Base-by-base conservation (phyloP, 1,140 invertebrate genomes). In the Drosophila sturtevanti region DNA sequence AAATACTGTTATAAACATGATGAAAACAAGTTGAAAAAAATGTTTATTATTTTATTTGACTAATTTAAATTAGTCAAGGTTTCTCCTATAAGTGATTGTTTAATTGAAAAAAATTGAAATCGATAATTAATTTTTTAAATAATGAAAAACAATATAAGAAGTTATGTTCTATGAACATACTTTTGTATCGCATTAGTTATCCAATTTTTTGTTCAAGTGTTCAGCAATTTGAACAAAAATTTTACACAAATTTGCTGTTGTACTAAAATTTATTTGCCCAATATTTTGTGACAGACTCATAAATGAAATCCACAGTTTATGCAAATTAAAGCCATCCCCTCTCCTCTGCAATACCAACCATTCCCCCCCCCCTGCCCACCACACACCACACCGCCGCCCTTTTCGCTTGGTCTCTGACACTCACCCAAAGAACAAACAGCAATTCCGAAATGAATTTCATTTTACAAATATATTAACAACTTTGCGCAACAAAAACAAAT, bases 401-500 rank as follows among this genome's bases (percentile, higher is more conserved):
- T 1, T 6, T 27, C 22, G 18, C 18, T 48, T 31, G 27, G 27
- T 31, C 27, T 4, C 27, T 31, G 7, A 48, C 37, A 9, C 52
- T 55, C 14, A 16, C 38, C 68, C 67, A 70, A 21, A 86, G 62
- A 87, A 76, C 71, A 87, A 89, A 89, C 76, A 82, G 82, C 79
- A 89, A 87, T 87, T 84, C 77, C 71, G 79, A 90, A 90, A 90
- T 87, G 87, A 90, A 90, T 90, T 90, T 86, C 87, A 90, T 90
- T 90, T 90, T 86, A 90, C 86, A 90, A 90, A 90, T 86, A 86
- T 90, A 90, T 90, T 90, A 90, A 86, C 86, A 90, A 90, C 81
- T 87, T 89, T 81, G 77, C 71, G 68, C 84, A 87, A 74, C 81
- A 77, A 67, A 54, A 74, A 68, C 35, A 65, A 54, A 62, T 68